Percentiles rank a stretch among this genome's conserved stretches.
Conservation (phyloP, 2,888 invertebrate species). For the Agrypnus murinus region DNA sequence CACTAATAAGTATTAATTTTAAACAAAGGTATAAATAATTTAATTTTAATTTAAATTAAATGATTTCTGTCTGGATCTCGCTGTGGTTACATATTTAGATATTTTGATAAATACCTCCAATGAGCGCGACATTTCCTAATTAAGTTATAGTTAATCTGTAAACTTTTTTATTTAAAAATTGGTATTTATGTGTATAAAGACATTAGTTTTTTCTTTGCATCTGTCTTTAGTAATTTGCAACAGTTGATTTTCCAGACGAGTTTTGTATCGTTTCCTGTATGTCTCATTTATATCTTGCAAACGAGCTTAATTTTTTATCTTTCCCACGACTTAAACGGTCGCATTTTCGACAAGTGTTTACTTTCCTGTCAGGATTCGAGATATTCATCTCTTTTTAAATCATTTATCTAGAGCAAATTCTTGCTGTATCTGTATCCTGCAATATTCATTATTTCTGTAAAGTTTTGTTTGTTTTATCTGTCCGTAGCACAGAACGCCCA, state of each 20-base stretch:
- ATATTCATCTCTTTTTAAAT: conserved; percentile 21
- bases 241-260: conserved; percentile 7
- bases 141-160: conserved; percentile 1
- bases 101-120: conserved; percentile 3
- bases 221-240: conserved; percentile 16
- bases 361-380: conserved; percentile 16
- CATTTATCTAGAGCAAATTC: conserved; percentile 23
- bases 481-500: too few relatives aligned
- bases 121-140: neutral
- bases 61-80: neutral
- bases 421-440: neutral
- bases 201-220: conserved; percentile 14
- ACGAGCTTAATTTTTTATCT: conserved; percentile 25
- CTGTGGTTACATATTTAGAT: neutral
- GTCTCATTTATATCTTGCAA: conserved; percentile 19
- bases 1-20: too few relatives aligned
- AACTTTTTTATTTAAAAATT: conserved; percentile 1
- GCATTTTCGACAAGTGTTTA: conserved; percentile 21
- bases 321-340: conserved; percentile 16
- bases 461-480: too few relatives aligned
- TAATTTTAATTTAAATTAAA: conserved; percentile 1
- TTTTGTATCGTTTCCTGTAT: conserved; percentile 23
- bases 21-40: neutral
- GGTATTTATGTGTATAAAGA: conserved; percentile 8
- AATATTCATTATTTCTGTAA: too few relatives aligned